These are phyloP conservation scores for Crenichthys baileyi DNA, from an alignment of 2,797 vertebrate species.

Conservation along the genomic window DNA sequence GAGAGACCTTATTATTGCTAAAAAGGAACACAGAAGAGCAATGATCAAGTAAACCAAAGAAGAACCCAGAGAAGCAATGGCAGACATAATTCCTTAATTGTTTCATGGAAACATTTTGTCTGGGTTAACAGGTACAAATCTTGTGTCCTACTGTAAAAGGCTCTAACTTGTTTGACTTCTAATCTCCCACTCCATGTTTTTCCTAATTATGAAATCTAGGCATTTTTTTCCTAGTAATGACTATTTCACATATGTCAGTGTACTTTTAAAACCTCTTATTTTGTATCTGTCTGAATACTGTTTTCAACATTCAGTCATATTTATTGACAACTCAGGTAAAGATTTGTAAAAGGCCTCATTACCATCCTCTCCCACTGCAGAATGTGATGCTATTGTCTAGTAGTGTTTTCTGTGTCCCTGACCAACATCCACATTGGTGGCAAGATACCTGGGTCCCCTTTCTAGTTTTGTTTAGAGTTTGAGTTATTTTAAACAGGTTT, in stretches of 20 bases:
- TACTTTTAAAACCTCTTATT: background rate
- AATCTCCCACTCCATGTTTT: background rate
- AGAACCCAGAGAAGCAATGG: too few species aligned
- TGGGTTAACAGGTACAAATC: background rate
- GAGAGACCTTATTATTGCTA: background rate
- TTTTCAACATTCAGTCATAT: too few species aligned
- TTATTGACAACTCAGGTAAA: too few species aligned
- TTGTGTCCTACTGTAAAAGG: background rate
- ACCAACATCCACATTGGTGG: too few species aligned
- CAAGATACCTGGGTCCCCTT: too few species aligned
- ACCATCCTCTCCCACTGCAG: too few species aligned
- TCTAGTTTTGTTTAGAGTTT: too few species aligned
- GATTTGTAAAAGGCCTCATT: too few species aligned
- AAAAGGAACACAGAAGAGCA: background rate
- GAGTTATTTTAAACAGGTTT: too few species aligned
- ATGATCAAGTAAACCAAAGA: too few species aligned
- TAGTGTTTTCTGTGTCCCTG: too few species aligned
- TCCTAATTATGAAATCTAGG: background rate
- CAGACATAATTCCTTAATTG: background rate
- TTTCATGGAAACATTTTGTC: background rate
- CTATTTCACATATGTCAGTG: background rate
- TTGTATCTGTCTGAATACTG: background rate
- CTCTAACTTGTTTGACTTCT: background rate
- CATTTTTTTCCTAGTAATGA: background rate
- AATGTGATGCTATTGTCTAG: too few species aligned